These are phyloP conservation scores for Serinus canaria DNA, from an alignment of 2,113 vertebrate genomes.

Conservation along the genomic window DNA sequence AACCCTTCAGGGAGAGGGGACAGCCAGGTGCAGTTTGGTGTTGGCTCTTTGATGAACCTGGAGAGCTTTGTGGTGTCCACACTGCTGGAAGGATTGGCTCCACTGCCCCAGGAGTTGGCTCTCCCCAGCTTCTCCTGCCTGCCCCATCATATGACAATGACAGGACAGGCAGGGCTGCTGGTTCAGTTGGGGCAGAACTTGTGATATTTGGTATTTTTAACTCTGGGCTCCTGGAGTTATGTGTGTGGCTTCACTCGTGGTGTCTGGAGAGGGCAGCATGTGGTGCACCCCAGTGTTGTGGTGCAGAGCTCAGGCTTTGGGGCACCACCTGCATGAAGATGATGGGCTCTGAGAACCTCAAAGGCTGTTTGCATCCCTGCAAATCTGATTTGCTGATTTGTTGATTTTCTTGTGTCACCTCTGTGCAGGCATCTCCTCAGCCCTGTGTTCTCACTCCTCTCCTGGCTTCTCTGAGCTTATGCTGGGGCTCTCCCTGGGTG, in stretches of 20 bases:
- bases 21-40: not conserved
- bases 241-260: accelerated
- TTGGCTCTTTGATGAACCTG: not conserved
- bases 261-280: not conserved
- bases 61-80: not conserved
- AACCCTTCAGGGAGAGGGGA: accelerated
- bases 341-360: not conserved
- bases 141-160: not conserved
- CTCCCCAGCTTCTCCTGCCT: not conserved
- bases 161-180: not conserved
- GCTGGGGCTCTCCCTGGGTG: not conserved
- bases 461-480: not conserved
- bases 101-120: not conserved
- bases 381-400: not conserved
- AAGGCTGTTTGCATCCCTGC: not conserved
- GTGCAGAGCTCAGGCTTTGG: not conserved
- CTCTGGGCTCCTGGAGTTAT: not conserved
- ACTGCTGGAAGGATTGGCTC: not conserved
- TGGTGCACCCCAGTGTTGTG: accelerated
- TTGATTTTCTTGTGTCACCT: not conserved
- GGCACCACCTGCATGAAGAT: not conserved
- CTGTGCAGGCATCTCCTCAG: not conserved
- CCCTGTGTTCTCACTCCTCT: not conserved
- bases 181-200: not conserved
- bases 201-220: not conserved